Conservation (phyloP, 2,113 vertebrate species). For the Carollia perspicillata region DNA sequence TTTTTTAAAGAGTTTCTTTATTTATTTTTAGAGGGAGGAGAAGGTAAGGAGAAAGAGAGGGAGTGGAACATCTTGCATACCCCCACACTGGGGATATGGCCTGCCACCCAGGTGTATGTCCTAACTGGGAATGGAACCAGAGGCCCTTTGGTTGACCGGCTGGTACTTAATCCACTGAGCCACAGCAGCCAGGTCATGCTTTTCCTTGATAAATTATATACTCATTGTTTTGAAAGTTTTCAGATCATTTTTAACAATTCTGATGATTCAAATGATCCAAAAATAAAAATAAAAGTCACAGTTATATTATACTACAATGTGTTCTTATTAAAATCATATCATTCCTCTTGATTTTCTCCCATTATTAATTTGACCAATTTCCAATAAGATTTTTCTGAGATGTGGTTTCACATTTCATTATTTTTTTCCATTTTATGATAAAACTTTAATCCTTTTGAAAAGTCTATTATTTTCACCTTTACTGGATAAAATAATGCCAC, state of each 20-base stretch:
- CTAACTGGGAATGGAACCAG: too few species aligned
- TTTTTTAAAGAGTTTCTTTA: background rate
- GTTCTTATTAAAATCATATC: background rate
- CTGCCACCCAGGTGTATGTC: too few species aligned
- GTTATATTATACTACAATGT: background rate
- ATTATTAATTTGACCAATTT: conserved; percentile 17
- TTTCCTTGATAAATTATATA: background rate
- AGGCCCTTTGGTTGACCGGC: too few species aligned
- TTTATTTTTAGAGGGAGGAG: too few species aligned
- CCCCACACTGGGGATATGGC: too few species aligned
- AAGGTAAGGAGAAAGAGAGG: too few species aligned
- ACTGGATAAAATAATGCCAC: background rate
- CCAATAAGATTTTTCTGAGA: background rate
- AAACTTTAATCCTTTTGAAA: background rate
- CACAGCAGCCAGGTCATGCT: too few species aligned
- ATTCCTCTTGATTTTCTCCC: background rate
- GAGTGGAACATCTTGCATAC: too few species aligned
- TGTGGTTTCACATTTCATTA: background rate
- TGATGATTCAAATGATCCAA: background rate
- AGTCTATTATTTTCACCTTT: background rate
- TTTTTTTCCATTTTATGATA: background rate
- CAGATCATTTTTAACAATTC: background rate
- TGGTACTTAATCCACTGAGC: too few species aligned
- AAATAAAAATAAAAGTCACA: background rate
- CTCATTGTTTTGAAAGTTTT: background rate